Conservation (phyloP, 2,888 invertebrate species). For the Pharmacophagus antenor region DNA sequence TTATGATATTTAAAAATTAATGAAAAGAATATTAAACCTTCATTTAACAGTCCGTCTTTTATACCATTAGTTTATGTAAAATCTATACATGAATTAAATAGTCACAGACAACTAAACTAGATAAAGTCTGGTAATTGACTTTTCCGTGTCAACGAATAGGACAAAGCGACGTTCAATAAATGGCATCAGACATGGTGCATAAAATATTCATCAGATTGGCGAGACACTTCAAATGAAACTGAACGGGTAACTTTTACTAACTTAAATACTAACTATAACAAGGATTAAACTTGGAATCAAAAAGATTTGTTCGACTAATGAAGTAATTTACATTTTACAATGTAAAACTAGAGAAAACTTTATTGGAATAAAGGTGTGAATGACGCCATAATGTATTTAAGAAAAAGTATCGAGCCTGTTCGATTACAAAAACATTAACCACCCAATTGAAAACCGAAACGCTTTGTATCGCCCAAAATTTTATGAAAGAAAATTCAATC, state of each 20-base stretch:
- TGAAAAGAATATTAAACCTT: no score
- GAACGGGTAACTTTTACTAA: constrained; percentile 20
- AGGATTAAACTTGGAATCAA: constrained; percentile 16
- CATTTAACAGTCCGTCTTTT: no score
- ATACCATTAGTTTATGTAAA: no score
- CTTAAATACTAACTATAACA: constrained; percentile 10
- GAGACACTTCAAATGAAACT: constrained; percentile 22
- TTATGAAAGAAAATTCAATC: background rate
- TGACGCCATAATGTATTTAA: background rate
- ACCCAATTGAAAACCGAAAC: no score
- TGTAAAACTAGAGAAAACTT: background rate
- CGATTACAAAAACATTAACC: no score
- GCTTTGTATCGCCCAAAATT: no score
- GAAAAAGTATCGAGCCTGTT: no score
- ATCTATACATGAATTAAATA: background rate
- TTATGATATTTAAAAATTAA: no score
- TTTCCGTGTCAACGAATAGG: constrained; percentile 13
- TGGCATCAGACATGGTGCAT: constrained; percentile 22
- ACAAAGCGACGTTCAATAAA: constrained; percentile 18
- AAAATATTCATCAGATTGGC: constrained; percentile 29
- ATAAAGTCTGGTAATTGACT: constrained; percentile 14
- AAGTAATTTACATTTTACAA: constrained; percentile 3
- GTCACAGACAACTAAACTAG: constrained; percentile 11
- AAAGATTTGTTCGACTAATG: constrained; percentile 16
- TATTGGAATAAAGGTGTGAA: background rate